phyloP scores from a whole-genome alignment of 2,888 invertebrate species.

The Rutpela maculata region DNA sequence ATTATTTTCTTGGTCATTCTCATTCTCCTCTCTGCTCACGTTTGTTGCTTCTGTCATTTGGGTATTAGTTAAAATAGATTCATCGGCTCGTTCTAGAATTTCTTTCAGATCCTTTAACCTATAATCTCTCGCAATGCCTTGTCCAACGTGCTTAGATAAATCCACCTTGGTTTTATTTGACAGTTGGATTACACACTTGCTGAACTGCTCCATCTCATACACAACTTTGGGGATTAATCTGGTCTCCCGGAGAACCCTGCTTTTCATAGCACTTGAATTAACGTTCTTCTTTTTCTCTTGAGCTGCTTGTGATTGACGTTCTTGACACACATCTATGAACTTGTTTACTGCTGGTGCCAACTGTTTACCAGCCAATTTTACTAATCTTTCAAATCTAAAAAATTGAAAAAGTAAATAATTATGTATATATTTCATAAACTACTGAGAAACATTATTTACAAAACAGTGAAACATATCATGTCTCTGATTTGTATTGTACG shows the following conservation, averaged over 20 bases:
- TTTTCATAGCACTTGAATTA: slow-evolving; percentile 69
- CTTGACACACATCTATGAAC: slow-evolving; percentile 78
- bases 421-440: no score
- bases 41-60: slow-evolving; percentile 39
- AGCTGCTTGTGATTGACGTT: slow-evolving; percentile 71
- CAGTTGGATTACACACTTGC: slow-evolving; percentile 77
- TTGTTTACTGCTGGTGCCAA: slow-evolving; percentile 77
- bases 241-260: slow-evolving; percentile 78
- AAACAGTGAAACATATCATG: no score
- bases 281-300: slow-evolving; percentile 64
- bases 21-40: slow-evolving; percentile 42
- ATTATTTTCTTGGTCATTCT: slow-evolving; percentile 17
- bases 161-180: slow-evolving; percentile 78
- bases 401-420: slow-evolving; percentile 20
- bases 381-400: slow-evolving; percentile 76
- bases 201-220: slow-evolving; percentile 80
- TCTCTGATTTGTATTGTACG: no score
- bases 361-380: slow-evolving; percentile 78
- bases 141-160: slow-evolving; percentile 76
- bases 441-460: no score
- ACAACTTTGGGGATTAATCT: slow-evolving; percentile 81
- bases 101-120: slow-evolving; percentile 76
- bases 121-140: slow-evolving; percentile 81
- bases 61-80: slow-evolving; percentile 34
- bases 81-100: slow-evolving; percentile 72